A percentile compares a stretch with the other conserved stretches of the same genome.
Conservation (phyloP, 2,797 vertebrate genomes). For the Salmo trutta region DNA sequence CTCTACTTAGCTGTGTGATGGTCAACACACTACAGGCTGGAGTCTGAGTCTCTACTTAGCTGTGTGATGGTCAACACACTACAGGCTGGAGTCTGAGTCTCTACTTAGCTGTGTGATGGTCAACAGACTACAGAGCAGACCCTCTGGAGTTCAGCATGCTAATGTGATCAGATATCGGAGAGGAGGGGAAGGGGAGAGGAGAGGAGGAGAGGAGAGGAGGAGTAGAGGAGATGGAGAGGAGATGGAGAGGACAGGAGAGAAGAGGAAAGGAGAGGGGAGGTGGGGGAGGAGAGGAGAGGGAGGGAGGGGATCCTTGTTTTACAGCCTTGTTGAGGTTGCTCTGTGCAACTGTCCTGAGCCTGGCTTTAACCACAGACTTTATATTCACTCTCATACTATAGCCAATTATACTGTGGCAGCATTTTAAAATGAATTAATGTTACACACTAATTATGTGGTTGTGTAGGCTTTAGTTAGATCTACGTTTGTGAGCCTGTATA, state of each 20-base stretch:
- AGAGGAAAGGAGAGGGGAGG: too few species aligned
- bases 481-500: background rate
- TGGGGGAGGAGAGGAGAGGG: too few species aligned
- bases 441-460: background rate
- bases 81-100: background rate
- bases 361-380: background rate
- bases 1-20: too few species aligned
- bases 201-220: too few species aligned
- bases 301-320: background rate
- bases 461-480: background rate
- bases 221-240: too few species aligned
- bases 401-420: background rate
- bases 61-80: too few species aligned
- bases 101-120: background rate
- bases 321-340: background rate
- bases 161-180: background rate
- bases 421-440: background rate
- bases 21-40: too few species aligned
- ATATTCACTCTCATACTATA: background rate
- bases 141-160: constrained; percentile 29
- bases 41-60: too few species aligned
- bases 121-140: constrained; percentile 9
- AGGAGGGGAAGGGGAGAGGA: background rate
- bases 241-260: too few species aligned
- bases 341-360: background rate